phyloP scores from a whole-genome alignment of 64 coral and sea anemone species.

The Anthopleura sola region DNA sequence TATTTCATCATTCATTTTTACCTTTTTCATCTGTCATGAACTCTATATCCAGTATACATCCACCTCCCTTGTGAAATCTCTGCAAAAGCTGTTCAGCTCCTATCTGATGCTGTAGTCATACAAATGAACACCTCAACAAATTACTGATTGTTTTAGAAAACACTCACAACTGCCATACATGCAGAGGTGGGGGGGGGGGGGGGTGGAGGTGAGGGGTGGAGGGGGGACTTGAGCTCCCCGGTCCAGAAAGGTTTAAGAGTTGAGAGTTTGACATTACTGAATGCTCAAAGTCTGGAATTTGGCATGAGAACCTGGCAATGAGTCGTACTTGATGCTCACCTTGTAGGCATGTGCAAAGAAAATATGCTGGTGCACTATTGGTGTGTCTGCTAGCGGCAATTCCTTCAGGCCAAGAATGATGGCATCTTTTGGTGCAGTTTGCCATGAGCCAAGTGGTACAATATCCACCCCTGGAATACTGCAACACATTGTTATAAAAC shows the following conservation, averaged over 20 bases:
- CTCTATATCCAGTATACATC: slow-evolving; percentile 77
- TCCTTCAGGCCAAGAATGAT: slow-evolving; percentile 83
- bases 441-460: slow-evolving; percentile 53
- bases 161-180: no score
- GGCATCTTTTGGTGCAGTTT: slow-evolving; percentile 65
- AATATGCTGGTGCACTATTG: slow-evolving; percentile 63
- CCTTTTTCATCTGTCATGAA: slow-evolving; percentile 83
- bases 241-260: no score
- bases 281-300: no score
- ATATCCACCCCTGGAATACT: slow-evolving; percentile 33
- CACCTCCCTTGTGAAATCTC: slow-evolving; percentile 65
- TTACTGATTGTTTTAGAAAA: no score
- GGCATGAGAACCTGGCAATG: no score
- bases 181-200: no score
- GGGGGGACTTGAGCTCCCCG: no score
- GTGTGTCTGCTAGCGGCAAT: slow-evolving; percentile 32
- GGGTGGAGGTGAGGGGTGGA: no score
- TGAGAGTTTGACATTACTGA: no score
- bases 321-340: slow-evolving; percentile 24
- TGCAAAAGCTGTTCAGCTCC: slow-evolving; percentile 64
- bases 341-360: slow-evolving; percentile 96
- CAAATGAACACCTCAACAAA: no score
- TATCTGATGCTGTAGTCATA: slow-evolving; percentile 57
- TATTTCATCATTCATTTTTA: background rate
- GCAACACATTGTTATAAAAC: background rate